Evolutionary conservation across 2,113 vertebrate genomes (phyloP), one percentile per base, ranked within the genome.

Genomic region (Neogobius melanostomus): DNA sequence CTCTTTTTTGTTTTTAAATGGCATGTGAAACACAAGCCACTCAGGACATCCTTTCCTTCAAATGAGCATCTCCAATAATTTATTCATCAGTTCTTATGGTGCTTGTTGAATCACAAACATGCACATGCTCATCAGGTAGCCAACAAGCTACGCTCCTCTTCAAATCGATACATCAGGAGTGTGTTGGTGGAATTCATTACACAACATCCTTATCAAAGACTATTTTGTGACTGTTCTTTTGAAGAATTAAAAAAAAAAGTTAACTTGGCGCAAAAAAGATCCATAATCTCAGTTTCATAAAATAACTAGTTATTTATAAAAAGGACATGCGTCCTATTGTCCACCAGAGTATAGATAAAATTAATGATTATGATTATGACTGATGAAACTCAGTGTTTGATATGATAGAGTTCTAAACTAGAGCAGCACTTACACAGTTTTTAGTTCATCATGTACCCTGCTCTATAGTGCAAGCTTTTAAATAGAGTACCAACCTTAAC

Each of bases 381-480:
- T 5, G 52, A 54, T 8, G 16, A 28, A 57, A 21, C 28, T 56
- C 53, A 56, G 46, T n/a, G 10, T 57, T 62, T 49, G 11, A 36
- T 69, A 45, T 68, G 54, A 65, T 79, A 69, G 7, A 61, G 60
- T n/a, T 49, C 48, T 48, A 11, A 44, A 46, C 71, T 66, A 78
- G 66, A 1, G 17, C 4, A 47, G 64, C 28, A 44, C 43, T 53
- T 42, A 44, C 42, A 43, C 28, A 42, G 6, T 8, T 43, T 68
- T 69, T 14, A 42, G 21, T 59, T 59, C 21, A 59, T 59, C 73
- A 66, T 81, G 6, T 75, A 9, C 15, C 60, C n/a, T 67, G 64
- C 28, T 69, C 43, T 59, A 17, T 51, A 54, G 7, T 73, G 36
- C 44, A 46, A 12, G 50, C 52, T 64, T 48, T 57, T 72, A 70